Evolutionary conservation across 2,797 vertebrate genomes (phyloP).

Genomic region (Enteromius trimaculatus): DNA sequence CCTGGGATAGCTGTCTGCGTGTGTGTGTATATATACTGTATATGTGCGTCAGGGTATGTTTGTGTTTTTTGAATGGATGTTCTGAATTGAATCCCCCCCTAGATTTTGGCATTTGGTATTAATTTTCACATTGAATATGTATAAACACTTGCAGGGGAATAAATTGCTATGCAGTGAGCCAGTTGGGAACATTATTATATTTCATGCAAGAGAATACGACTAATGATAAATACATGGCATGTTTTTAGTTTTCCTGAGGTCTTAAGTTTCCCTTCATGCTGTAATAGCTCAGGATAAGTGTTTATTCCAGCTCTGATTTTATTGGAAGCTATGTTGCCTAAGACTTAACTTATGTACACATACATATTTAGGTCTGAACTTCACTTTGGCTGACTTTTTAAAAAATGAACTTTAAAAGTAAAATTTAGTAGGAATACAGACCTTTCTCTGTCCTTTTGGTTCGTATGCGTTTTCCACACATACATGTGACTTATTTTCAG

Average conservation of each 20-base stretch:
- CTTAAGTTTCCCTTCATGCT: constrained; percentile 20
- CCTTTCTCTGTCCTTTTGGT: not conserved
- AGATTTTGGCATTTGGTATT: constrained; percentile 57
- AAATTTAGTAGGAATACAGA: constrained; percentile 2
- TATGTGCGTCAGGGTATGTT: constrained; percentile 36
- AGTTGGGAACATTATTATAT: constrained; percentile 41
- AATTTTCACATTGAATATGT: constrained; percentile 57
- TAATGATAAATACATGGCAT: constrained; percentile 46
- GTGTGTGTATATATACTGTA: not conserved
- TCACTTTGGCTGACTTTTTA: constrained; percentile 3
- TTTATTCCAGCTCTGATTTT: constrained; percentile 11
- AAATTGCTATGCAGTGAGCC: constrained; percentile 51
- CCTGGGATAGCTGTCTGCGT: constrained; percentile 16
- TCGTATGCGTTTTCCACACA: constrained; percentile 28
- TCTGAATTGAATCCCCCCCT: constrained; percentile 37
- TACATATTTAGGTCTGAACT: not conserved
- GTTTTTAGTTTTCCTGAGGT: constrained; percentile 41
- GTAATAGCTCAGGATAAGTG: not conserved
- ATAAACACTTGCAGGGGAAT: constrained; percentile 52
- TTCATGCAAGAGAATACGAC: constrained; percentile 43
- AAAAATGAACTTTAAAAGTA: not conserved
- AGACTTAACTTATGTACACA: not conserved
- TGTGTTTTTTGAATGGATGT: constrained; percentile 53
- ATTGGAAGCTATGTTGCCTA: not conserved
- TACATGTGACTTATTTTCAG: constrained; percentile 25